Conservation (phyloP, 1,140 invertebrate genomes). For the Caenorhabditis elegans region DNA sequence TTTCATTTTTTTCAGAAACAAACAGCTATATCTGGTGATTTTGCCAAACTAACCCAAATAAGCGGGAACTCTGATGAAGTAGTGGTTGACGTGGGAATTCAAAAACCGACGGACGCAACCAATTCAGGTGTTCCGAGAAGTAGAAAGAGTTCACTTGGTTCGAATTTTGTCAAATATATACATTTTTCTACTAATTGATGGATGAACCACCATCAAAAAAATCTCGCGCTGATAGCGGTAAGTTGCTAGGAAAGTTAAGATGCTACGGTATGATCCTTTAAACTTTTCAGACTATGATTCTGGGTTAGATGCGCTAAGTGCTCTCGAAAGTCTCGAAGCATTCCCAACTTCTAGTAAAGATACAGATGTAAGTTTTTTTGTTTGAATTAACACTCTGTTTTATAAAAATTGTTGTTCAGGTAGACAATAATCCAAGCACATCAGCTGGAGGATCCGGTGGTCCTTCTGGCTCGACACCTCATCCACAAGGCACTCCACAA, state of each 20-base stretch:
- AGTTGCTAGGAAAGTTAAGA: background rate
- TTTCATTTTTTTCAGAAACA: background rate
- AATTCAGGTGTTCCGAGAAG: slow-evolving; percentile 6
- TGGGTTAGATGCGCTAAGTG: slow-evolving; percentile 28
- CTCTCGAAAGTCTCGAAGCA: slow-evolving; percentile 33
- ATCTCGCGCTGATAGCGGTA: slow-evolving; percentile 18
- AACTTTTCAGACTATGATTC: background rate
- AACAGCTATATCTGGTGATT: slow-evolving; percentile 27
- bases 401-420: background rate
- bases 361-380: background rate
- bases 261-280: background rate
- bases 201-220: slow-evolving; percentile 29
- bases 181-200: slow-evolving; percentile 14
- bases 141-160: slow-evolving; percentile 5
- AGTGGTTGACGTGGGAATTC: background rate
- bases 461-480: background rate
- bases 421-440: background rate
- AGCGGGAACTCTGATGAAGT: slow-evolving; percentile 25
- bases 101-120: background rate
- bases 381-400: background rate
- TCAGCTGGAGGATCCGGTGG: slow-evolving; percentile 18
- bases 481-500: background rate
- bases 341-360: slow-evolving; percentile 30
- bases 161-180: slow-evolving; percentile 17
- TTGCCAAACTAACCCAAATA: slow-evolving; percentile 27